Evolutionary conservation across 1,140 invertebrate genomes (phyloP), one percentile per base, ranked within the genome.

Genomic region (Belonocnema kinseyi): DNA sequence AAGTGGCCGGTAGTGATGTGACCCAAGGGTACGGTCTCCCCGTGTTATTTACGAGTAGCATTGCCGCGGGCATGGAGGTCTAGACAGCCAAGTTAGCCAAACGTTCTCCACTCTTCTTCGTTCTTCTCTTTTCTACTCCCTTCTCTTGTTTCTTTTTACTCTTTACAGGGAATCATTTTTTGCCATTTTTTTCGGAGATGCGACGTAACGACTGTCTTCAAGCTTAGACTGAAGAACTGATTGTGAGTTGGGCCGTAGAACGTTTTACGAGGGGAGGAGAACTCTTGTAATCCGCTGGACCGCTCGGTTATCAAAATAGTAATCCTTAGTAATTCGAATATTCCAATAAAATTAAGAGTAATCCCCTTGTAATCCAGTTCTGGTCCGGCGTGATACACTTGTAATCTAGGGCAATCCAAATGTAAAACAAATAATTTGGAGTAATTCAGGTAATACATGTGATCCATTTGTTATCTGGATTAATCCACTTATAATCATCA

Each of bases 1-100:
- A 86, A 89, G 83, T 83, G 87, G 86, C 83, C 84, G 77, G 86
- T 86, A 89, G 86, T 88, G 88, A 89, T 87, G 87, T 83, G 86
- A 89, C 88, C 86, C 84, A 76, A 85, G 81, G 77, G 82, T 77
- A 83, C 81, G 82, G 77, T 82, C 82, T 84, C 85, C 83, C 80
- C 80, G 81, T 82, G 83, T 88, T 87, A 88, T 87, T 88, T 88
- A 88, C 85, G 85, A 87, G 85, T 82, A 83, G 79, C 85, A 86
- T 76, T 80, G 81, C 78, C 78, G 80, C 82, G 85, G 84, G 79
- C 80, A 85, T 80, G 83, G 85, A 84, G 85, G 80, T 87, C 85
- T 82, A 82, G 83, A 83, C 82, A 77, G 79, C 78, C 80, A 40
- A 73, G 78, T 66, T 56, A 80, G 70, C 75, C 80, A 76, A 81